Evolutionary conservation across 2,888 invertebrate species (phyloP).

Genomic region (Callosobruchus maculatus): DNA sequence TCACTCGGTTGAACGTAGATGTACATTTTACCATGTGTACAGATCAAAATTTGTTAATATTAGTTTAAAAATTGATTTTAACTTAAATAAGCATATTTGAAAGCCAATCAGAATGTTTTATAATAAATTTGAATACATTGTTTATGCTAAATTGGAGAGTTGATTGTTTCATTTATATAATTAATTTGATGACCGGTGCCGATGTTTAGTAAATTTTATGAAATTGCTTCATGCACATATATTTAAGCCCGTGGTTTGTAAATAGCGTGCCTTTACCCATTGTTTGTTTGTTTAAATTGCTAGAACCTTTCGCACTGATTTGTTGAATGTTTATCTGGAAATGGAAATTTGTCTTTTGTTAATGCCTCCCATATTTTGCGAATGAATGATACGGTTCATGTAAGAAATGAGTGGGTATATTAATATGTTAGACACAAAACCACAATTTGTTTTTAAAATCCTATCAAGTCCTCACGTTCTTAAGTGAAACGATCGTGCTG

Average conservation of each 20-base stretch:
- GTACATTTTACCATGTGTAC: not conserved
- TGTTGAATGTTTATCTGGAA: not conserved
- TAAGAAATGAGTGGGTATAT: too few species aligned
- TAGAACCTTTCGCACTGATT: not conserved
- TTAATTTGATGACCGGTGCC: conserved; percentile 9
- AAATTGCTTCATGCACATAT: not conserved
- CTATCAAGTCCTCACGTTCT: too few species aligned
- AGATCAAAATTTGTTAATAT: conserved; percentile 10
- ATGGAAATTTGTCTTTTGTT: not conserved
- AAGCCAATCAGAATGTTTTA: conserved; percentile 29
- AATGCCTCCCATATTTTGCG: not conserved
- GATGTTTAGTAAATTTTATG: not conserved
- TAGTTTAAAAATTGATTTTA: conserved; percentile 25
- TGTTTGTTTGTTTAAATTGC: not conserved
- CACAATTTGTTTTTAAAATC: too few species aligned
- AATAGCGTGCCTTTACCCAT: not conserved
- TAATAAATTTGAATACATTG: conserved; percentile 31
- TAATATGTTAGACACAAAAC: too few species aligned
- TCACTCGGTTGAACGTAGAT: not conserved
- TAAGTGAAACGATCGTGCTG: too few species aligned
- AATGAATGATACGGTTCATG: not conserved
- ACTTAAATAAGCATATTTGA: conserved; percentile 29
- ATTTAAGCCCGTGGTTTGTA: not conserved
- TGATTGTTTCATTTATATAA: conserved; percentile 18
- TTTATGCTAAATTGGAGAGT: conserved; percentile 27